Conservation (phyloP, 2,797 vertebrate genomes). For the Tapera naevia region DNA sequence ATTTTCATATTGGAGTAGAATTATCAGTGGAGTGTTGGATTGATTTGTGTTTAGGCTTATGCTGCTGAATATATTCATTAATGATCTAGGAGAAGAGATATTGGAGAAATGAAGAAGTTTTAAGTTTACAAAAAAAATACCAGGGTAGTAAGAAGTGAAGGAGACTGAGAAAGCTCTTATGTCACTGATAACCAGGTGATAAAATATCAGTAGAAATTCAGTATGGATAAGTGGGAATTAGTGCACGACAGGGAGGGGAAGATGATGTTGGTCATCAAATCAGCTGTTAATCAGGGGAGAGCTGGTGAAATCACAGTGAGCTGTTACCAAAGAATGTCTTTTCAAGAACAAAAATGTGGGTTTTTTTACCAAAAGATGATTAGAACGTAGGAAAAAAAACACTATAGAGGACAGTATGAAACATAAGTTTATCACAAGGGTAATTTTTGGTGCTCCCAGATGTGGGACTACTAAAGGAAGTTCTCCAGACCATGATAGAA, state of each 20-base stretch:
- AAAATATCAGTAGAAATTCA: neutral
- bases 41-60: neutral
- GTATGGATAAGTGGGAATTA: neutral
- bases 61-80: neutral
- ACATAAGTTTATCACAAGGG: neutral
- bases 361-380: neutral
- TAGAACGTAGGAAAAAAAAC: neutral
- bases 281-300: neutral
- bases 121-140: neutral
- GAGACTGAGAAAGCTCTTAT: neutral
- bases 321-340: neutral
- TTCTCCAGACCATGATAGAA: neutral
- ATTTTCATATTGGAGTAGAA: neutral
- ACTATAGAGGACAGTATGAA: neutral
- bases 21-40: neutral
- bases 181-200: neutral
- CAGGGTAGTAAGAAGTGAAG: neutral
- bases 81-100: neutral
- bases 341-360: no score
- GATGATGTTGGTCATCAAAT: neutral
- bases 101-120: neutral
- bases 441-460: neutral
- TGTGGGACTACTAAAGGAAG: neutral
- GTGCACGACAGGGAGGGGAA: rapidly evolving
- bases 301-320: neutral